Evolutionary conservation across 2,888 invertebrate genomes (phyloP), one percentile per base, ranked within the genome.

Genomic region (Oeneis ivallda): DNA sequence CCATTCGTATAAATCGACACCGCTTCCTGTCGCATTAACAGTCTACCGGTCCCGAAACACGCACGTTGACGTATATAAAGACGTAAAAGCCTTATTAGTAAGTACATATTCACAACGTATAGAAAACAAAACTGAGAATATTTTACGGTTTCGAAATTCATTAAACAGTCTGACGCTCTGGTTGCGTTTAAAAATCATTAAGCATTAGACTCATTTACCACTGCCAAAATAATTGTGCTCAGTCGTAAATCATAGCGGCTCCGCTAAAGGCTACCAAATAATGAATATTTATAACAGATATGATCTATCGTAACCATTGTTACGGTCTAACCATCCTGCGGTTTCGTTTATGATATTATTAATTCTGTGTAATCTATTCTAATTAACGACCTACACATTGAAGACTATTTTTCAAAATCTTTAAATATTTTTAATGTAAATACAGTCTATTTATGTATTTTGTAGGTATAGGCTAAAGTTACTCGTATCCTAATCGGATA

Each of bases 1-100:
- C 82, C 82, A 79, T 85, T 88, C 78, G 79, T 82, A 81, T 88
- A 88, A 90, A 87, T 87, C 86, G 87, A 88, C 87, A 84, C 82
- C 83, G 84, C 82, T 89, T 90, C 89, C 91, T 89, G 89, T 79
- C 79, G 80, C 81, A 80, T 81, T 85, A 83, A 83, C 82, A 79
- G 82, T 80, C 76, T 74, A 75, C 76, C 74, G 74, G 75, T 74
- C 73, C 77, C 75, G 74, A 73, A 77, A 75, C 79, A 76, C 83
- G 81, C 86, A 82, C 82, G 79, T 80, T 70, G 70, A 59, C 26
- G 26, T 26, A 26, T n/a, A n/a, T n/a, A n/a, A n/a, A n/a, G n/a
- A n/a, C 57, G 64, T 54, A 57, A 15, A 9, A 17, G n/a, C 26
- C 54, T 26, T 26, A 26, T n/a, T n/a, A 5, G 45, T 45, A 15